Conservation (phyloP, 2,888 invertebrate species). For the Andrena chrysosceles region DNA sequence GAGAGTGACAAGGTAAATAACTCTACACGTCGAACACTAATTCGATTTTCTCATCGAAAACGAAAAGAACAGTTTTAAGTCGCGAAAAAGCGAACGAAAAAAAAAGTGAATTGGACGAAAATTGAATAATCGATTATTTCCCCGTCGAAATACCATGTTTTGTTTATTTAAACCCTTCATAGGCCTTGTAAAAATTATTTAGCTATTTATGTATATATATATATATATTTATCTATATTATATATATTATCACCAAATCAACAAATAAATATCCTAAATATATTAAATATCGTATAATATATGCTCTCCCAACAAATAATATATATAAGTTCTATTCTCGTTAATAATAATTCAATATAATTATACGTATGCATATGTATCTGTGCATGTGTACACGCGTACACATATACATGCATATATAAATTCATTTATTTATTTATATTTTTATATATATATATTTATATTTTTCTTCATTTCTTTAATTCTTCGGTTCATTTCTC, state of each 20-base stretch:
- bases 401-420: constrained; percentile 54
- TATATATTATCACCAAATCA: constrained; percentile 80
- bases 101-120: neutral
- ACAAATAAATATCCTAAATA: constrained; percentile 84
- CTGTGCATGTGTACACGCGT: constrained; percentile 47
- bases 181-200: constrained; percentile 64
- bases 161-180: constrained; percentile 50
- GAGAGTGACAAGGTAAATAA: neutral
- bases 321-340: constrained; percentile 69
- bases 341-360: constrained; percentile 72
- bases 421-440: constrained; percentile 67
- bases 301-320: constrained; percentile 84
- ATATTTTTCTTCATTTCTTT: constrained; percentile 66
- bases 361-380: constrained; percentile 70
- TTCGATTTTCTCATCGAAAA: neutral
- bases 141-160: constrained; percentile 60
- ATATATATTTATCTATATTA: constrained; percentile 46
- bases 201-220: constrained; percentile 53
- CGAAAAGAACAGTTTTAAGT: neutral
- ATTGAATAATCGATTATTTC: constrained; percentile 52
- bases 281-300: constrained; percentile 81
- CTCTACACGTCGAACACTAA: neutral
- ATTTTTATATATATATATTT: constrained; percentile 63
- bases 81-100: neutral
- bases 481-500: constrained; percentile 46